Conservation (phyloP, 2,113 vertebrate genomes). For the Scytalopus superciliaris region DNA sequence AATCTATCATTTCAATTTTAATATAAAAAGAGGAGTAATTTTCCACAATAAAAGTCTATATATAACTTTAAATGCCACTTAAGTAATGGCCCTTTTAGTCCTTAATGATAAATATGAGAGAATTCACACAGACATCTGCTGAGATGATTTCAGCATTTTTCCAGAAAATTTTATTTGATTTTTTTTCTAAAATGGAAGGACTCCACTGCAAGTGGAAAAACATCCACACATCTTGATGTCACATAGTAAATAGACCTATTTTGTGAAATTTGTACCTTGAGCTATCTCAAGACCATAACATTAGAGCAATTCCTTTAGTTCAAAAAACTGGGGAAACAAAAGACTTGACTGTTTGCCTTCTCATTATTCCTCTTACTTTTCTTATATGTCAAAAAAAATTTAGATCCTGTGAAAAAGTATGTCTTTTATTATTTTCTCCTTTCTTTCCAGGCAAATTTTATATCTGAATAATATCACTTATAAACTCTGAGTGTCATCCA, state of each 20-base stretch:
- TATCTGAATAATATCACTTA: neutral
- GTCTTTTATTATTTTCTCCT: neutral
- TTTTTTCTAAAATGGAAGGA: neutral
- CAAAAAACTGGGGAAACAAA: neutral
- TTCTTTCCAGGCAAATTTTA: neutral
- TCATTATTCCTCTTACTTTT: neutral
- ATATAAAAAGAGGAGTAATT: neutral
- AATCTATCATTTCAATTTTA: neutral
- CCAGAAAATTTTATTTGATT: neutral
- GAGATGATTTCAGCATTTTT: neutral
- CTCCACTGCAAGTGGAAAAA: neutral
- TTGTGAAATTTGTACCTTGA: neutral
- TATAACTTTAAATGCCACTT: neutral
- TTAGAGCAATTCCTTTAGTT: neutral
- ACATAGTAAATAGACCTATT: neutral
- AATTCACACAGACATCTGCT: neutral
- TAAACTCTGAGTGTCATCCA: neutral
- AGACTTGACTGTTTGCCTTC: neutral
- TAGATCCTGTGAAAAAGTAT: neutral
- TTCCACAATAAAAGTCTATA: neutral
- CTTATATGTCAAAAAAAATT: neutral
- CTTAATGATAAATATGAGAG: constrained; percentile 1
- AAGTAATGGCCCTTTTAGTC: neutral
- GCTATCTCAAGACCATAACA: neutral
- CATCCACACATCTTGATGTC: neutral